Percentiles rank a stretch among this genome's conserved stretches.
These are phyloP conservation scores for Rhinichthys klamathensis DNA, from an alignment of 2,113 vertebrate species.

Conservation along the genomic window DNA sequence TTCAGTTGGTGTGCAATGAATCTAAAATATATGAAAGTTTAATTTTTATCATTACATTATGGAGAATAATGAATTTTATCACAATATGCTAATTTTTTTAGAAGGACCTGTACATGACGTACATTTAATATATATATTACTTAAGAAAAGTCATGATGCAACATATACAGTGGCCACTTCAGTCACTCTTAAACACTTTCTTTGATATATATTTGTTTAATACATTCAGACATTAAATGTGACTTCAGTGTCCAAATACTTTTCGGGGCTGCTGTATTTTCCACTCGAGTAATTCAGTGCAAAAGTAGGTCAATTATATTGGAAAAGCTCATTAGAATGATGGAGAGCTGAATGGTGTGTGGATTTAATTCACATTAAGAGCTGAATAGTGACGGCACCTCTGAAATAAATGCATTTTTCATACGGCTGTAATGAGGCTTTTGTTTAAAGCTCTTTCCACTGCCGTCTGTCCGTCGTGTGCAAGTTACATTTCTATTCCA, in stretches of 20 bases:
- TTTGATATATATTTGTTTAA: background rate
- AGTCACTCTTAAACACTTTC: background rate
- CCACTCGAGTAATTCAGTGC: background rate
- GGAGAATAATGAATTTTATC: too few species aligned
- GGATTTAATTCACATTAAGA: constrained; percentile 4
- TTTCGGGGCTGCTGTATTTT: background rate
- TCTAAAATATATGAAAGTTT: too few species aligned
- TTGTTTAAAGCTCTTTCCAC: constrained; percentile 24
- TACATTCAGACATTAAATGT: background rate
- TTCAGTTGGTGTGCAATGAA: too few species aligned
- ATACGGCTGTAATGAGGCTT: constrained; percentile 20
- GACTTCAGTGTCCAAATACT: background rate
- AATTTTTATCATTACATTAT: too few species aligned
- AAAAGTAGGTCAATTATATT: constrained; percentile 7
- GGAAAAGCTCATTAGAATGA: constrained; percentile 37
- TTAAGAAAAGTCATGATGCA: background rate
- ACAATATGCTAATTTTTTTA: too few species aligned
- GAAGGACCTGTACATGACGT: too few species aligned
- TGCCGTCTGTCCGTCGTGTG: background rate
- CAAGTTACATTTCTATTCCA: background rate
- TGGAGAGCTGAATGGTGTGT: background rate
- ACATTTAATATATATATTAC: too few species aligned
- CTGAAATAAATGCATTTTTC: constrained; percentile 9
- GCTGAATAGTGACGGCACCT: background rate
- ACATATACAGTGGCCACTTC: background rate